Base-by-base conservation (phyloP, 2,797 vertebrate genomes). In the Clarias laeviceps region DNA sequence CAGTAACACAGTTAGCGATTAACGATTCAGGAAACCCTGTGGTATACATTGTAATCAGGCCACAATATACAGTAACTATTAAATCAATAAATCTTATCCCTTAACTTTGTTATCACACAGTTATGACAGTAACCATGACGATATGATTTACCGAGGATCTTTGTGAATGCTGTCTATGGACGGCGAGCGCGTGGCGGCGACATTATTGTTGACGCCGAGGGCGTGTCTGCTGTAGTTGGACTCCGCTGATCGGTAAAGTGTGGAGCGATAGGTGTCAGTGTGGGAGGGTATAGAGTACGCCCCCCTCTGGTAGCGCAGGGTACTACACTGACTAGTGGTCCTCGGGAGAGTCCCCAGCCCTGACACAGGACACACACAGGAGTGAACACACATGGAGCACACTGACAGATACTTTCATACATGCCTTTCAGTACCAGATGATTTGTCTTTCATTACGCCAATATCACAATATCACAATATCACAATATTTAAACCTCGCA, bases 161-260 rank as follows among this genome's bases (percentile, higher is more conserved):
- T 99, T 99, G 88, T 99, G 97, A 88, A 98, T 97, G 95, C 98
- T 99, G 93, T 99, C 98, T 78, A 99, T 97, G 65, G 97, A 99
- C 0, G 98, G 97, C 0, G 97, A 98, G 37, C 97, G 95, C 0
- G 97, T 98, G 80, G 94, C 94, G 3, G 92, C 95, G n/a, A 87
- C 62, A 62, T 84, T 87, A 34, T 97, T 96, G 0, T 99, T 97
- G 0, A 95, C 91, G 0, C 96, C 93, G 0, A 92, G 88, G 0
- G 94, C 89, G 22, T 97, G 96, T 68, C 97, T 93, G 90, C 90
- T 93, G 84, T 95, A 99, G 87, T 82, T 87, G 18, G 96, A 91
- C 88, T 98, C 97, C 0, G 95, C 90, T 1, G 94, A 91, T 11
- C 94, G 95, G 80, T 96, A 95, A 32, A 94, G 96, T 87, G 94